These are phyloP conservation scores for Cossypha heuglini DNA, from an alignment of 2,797 vertebrate species.

Conservation along the genomic window DNA sequence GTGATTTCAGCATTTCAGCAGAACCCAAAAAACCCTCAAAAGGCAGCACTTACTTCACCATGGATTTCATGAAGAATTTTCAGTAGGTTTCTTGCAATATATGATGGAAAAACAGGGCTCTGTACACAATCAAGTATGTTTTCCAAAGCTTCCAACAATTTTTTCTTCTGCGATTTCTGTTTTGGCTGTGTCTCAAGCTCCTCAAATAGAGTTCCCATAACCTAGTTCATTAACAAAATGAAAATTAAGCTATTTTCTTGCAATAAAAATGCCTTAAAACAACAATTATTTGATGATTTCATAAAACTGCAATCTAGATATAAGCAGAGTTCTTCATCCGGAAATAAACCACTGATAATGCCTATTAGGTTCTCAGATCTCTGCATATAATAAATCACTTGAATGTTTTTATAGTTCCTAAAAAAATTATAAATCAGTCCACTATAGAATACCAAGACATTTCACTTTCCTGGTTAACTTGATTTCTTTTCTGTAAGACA, in stretches of 20 bases:
- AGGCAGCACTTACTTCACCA: constrained; percentile 78
- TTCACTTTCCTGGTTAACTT: neutral
- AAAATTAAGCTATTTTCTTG: neutral
- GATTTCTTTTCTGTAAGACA: neutral
- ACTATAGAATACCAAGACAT: neutral
- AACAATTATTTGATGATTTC: neutral
- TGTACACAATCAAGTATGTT: constrained; percentile 78
- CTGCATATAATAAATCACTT: neutral
- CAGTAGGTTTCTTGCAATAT: constrained; percentile 81
- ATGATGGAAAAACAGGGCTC: constrained; percentile 80
- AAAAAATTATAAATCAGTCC: neutral
- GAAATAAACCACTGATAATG: neutral
- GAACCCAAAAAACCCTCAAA: neutral
- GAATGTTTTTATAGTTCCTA: neutral
- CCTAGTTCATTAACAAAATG: constrained; percentile 69
- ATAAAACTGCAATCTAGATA: neutral
- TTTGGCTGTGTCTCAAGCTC: constrained; percentile 63
- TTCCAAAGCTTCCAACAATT: constrained; percentile 73
- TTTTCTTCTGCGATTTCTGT: constrained; percentile 70
- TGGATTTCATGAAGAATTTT: constrained; percentile 77
- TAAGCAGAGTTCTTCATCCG: neutral
- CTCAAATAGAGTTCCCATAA: constrained; percentile 77
- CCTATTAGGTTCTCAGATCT: neutral
- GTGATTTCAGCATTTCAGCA: neutral
- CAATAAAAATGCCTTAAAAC: neutral